phyloP scores from a whole-genome alignment of 1,140 invertebrate species.

The Trachymyrmex cornetzi region DNA sequence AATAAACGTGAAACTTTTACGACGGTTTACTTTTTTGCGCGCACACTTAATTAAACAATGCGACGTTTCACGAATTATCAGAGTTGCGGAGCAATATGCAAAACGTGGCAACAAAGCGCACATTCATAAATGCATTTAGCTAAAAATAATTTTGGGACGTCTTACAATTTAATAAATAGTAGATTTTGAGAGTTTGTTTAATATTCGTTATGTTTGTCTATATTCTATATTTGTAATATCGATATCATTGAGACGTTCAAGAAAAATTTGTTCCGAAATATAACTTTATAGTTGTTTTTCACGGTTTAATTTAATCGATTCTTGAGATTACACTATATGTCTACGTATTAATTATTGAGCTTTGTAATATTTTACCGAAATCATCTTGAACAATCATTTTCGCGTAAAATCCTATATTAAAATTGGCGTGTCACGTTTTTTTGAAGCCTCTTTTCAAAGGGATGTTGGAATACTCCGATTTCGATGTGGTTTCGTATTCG shows the following conservation, averaged over 20 bases:
- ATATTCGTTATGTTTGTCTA: neutral
- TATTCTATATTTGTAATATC: neutral
- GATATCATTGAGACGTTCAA: neutral
- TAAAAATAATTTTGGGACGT: neutral
- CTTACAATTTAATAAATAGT: neutral
- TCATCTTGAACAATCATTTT: neutral
- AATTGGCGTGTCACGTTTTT: too few relatives aligned
- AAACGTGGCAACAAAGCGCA: conserved; percentile 1
- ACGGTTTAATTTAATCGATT: neutral
- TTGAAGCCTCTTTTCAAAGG: too few relatives aligned
- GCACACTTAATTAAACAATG: neutral
- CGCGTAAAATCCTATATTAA: too few relatives aligned
- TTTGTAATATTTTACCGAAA: neutral
- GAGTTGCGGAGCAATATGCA: neutral
- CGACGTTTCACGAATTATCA: neutral
- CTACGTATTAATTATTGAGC: neutral
- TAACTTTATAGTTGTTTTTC: neutral
- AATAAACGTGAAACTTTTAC: neutral
- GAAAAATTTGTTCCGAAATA: neutral
- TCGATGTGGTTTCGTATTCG: too few relatives aligned
- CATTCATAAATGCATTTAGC: neutral
- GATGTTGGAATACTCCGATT: too few relatives aligned
- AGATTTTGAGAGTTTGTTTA: neutral
- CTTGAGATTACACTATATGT: neutral
- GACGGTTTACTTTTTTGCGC: neutral